Conservation (phyloP, 2,113 vertebrate species). For the Mionectes macconnelli region DNA sequence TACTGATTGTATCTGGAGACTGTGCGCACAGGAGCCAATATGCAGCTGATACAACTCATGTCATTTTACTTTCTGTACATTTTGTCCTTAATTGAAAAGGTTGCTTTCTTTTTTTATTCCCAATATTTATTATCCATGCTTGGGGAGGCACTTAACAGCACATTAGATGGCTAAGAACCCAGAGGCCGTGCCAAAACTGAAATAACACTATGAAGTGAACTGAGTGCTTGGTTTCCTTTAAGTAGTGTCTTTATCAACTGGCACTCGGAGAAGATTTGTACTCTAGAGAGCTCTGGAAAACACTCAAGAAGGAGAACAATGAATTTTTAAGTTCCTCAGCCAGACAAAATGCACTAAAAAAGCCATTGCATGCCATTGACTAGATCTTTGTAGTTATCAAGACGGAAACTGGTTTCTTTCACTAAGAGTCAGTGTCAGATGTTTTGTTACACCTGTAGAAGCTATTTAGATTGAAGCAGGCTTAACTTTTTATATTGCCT, state of each 20-base stretch:
- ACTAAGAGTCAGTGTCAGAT: not conserved
- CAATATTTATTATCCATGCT: not conserved
- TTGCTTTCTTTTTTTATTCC: not conserved
- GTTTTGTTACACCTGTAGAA: not conserved
- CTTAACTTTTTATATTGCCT: not conserved
- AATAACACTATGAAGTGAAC: not conserved
- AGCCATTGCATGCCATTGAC: not conserved
- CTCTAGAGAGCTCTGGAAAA: not conserved
- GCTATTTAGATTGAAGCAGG: not conserved
- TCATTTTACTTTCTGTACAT: conserved; percentile 13
- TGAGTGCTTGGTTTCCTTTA: not conserved
- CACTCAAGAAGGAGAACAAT: not conserved
- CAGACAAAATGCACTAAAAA: not conserved
- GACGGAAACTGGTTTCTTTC: not conserved
- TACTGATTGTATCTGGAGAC: conserved; percentile 10
- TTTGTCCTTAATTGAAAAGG: conserved; percentile 1
- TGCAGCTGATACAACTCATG: not conserved
- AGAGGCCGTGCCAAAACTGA: not conserved
- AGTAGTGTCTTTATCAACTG: not conserved
- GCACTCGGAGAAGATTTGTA: not conserved
- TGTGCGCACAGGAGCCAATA: not conserved
- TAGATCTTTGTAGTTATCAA: not conserved
- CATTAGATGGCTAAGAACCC: not conserved
- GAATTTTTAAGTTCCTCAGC: not conserved
- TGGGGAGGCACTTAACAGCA: not conserved